Evolutionary conservation across 2,797 vertebrate species (phyloP), one percentile per base, ranked within the genome.

Genomic region (Pseudochromis fuscus): DNA sequence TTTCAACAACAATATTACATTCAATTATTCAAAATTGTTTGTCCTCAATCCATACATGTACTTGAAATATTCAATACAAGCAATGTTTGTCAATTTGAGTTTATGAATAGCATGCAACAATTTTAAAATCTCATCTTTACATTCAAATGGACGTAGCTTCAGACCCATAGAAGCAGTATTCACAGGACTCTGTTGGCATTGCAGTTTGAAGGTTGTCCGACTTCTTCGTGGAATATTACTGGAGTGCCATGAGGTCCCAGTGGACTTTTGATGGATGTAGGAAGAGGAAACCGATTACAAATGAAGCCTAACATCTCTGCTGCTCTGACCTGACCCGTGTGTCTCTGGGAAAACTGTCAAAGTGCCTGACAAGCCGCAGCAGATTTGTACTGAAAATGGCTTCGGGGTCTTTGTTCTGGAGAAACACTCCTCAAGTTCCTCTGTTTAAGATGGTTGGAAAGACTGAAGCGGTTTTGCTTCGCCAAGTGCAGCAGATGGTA

Each of bases 401-500:
- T 77, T 37, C 49, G 12, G 46, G 48, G 40, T 10, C 55, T 75
- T 57, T 67, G 42, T 67, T 71, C 55, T 62, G 30, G 30, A 63
- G 56, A 70, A 74, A 68, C 4, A 55, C 24, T 51, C 55, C 10
- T 49, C 15, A 51, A 23, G 66, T 64, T 37, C 5, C 3, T 74
- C 57, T 42, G 28, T 15, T 70, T 28, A 4, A 72, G 40, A 60
- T 48, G 23, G 49, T 10, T 53, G 37, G 21, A 67, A 19, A 40
- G 48, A 27, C 67, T 33, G 16, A 52, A 44, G 42, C 28, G 0
- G 1, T 25, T 71, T 53, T 24, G 37, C 56, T 66, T 38, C 82
- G 78, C 69, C 75, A 85, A 77, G 31, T 48, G 15, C 37, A 81
- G 69, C 83, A 84, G 85, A 85, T 85, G 77, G 77, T 50, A 25